Base-by-base conservation (phyloP, 1,140 invertebrate species). In the Andrena cerasifolii region DNA sequence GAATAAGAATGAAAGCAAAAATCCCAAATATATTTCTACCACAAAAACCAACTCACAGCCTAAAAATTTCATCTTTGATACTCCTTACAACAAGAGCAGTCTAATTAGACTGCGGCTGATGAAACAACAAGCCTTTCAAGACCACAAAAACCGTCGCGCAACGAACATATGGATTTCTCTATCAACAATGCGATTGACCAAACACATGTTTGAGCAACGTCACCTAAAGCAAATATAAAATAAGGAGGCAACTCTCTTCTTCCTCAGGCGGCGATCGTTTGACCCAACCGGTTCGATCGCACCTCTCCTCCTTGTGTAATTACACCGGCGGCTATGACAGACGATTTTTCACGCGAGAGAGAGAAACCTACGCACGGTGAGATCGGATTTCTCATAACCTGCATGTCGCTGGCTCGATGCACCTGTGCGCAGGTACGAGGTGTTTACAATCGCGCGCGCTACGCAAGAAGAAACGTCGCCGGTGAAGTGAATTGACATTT, bases 351-450 rank as follows among this genome's bases (percentile, higher is more conserved):
- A 40, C n/a, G 45, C 28, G 6, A 3, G 3, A 28, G 10, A 28
- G 73, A 49, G 63, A 83, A 83, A 84, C 80, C 78, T 83, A 79
- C 74, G 77, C 81, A 80, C 68, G 72, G 83, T 85, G 85, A 88
- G 84, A 88, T 88, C 82, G 65, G 79, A 86, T 88, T 88, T 89
- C 84, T 87, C 83, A 78, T 70, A 79, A 85, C 62, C 21, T 53
- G 71, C 67, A 49, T 71, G 36, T 58, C 21, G 43, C 14, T 10
- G 0, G 53, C 56, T 36, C 40, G 21, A 47, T 58, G 43, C 73
- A 75, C 73, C 73, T 68, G 73, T 26, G 21, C 73, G 5, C n/a
- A 8, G 10, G 43, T 26, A 51, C 12, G 12, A 31, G 18, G 63
- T 47, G 51, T 75, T 75, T 67, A 75, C 73, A 56, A 67, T 67